A percentile compares a stretch with the other conserved stretches of the same genome.
phyloP scores from a whole-genome alignment of 1,140 invertebrate species.

The Ruditapes philippinarum region DNA sequence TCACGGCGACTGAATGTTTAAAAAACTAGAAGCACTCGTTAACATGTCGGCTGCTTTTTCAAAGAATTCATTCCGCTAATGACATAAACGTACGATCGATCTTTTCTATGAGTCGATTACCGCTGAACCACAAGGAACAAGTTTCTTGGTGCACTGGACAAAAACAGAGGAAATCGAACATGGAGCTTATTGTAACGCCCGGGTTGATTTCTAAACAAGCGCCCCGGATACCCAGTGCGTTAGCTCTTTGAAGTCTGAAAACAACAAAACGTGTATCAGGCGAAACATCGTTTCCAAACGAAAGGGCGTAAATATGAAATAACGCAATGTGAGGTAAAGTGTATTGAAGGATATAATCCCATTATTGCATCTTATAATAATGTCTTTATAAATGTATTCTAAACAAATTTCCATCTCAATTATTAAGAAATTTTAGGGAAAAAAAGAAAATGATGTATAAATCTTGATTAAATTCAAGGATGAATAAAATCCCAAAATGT shows the following conservation, averaged over 20 bases:
- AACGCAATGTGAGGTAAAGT: background rate
- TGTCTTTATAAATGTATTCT: background rate
- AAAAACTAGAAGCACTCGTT: constrained; percentile 14
- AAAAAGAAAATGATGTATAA: background rate
- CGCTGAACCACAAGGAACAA: constrained; percentile 58
- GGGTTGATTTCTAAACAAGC: constrained; percentile 47
- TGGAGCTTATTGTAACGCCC: constrained; percentile 42
- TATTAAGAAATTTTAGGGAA: background rate
- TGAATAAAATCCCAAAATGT: too few species aligned
- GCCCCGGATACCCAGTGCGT: constrained; percentile 51
- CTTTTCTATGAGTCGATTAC: constrained; percentile 42
- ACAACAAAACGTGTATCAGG: constrained; percentile 57
- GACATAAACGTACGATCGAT: constrained; percentile 53
- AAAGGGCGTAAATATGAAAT: constrained; percentile 6
- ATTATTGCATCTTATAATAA: background rate
- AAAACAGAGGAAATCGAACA: constrained; percentile 57
- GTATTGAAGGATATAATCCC: constrained; percentile 14
- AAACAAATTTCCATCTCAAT: background rate
- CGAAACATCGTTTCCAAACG: constrained; percentile 41
- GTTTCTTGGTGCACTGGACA: constrained; percentile 47
- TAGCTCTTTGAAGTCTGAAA: constrained; percentile 55
- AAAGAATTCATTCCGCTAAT: constrained; percentile 42
- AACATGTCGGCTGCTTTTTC: background rate
- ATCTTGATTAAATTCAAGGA: background rate
- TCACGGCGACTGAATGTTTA: background rate